phyloP scores from a whole-genome alignment of 64 coral and sea anemone genomes.

The Porites australiensis region DNA sequence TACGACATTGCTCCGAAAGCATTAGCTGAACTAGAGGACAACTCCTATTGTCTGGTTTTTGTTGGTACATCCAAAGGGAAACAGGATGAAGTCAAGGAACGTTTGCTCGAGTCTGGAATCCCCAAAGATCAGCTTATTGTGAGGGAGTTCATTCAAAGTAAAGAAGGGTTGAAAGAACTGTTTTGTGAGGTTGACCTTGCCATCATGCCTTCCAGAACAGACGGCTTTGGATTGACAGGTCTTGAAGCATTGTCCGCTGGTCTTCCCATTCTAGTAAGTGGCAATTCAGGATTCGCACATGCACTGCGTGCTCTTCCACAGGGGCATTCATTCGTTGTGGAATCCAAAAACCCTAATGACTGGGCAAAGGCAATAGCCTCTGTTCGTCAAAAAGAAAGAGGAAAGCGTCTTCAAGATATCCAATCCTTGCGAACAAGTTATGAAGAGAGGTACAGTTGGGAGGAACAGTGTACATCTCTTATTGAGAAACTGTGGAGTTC shows the following conservation, averaged over 20 bases:
- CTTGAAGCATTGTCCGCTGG: constrained; percentile 16
- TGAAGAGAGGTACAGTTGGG: not conserved
- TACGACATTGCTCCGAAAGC: not conserved
- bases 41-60: not conserved
- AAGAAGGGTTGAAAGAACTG: not conserved
- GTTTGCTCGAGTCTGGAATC: not conserved
- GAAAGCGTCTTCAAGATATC: not conserved
- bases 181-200: not conserved
- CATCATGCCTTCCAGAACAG: not conserved
- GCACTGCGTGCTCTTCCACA: not conserved
- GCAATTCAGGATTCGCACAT: not conserved
- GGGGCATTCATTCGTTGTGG: not conserved
- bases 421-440: not conserved
- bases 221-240: not conserved
- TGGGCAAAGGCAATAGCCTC: constrained; percentile 11
- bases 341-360: not conserved
- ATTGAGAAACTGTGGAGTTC: not conserved
- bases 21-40: not conserved
- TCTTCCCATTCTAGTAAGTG: not conserved
- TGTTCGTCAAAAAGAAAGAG: not conserved
- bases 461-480: not conserved
- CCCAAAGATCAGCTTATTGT: not conserved
- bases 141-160: not conserved
- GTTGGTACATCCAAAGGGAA: not conserved
- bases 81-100: not conserved